Conservation (phyloP, 1,140 invertebrate genomes). For the Globodera ellingtonae region DNA sequence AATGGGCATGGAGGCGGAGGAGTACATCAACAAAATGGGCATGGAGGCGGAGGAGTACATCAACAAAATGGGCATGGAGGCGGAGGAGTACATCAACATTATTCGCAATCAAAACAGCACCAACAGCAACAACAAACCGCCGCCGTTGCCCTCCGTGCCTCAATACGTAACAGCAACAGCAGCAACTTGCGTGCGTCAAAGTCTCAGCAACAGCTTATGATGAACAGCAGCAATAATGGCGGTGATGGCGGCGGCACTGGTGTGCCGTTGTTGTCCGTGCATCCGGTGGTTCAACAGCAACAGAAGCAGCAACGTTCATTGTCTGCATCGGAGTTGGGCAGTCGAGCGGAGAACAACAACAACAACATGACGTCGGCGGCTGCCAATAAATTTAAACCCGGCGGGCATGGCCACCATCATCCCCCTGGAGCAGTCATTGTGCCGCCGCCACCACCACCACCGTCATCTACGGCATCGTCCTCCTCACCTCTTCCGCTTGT, state of each 20-base stretch:
- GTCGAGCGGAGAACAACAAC: background rate
- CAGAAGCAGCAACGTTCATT: conserved; percentile 30
- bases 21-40: conserved; percentile 2
- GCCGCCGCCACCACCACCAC: background rate
- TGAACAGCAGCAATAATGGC: background rate
- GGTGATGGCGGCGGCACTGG: background rate
- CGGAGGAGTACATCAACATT: background rate
- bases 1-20: background rate
- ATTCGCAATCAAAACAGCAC: conserved; percentile 4
- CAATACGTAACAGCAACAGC: conserved; percentile 2
- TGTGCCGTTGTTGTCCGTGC: conserved; percentile 4
- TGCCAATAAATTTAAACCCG: too few species aligned
- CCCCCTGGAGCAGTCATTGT: background rate
- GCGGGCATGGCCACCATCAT: background rate
- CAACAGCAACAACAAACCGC: background rate
- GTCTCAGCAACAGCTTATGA: conserved; percentile 19
- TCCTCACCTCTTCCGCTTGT: background rate
- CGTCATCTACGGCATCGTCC: too few species aligned
- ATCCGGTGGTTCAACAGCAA: background rate
- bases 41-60: conserved; percentile 6
- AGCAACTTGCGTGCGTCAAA: background rate
- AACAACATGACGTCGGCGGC: background rate
- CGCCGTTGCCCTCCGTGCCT: too few species aligned
- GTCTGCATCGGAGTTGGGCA: conserved; percentile 40
- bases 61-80: conserved; percentile 10